These are phyloP conservation scores for Trematocara caparti DNA, from an alignment of 2,797 vertebrate genomes.

Conservation along the genomic window DNA sequence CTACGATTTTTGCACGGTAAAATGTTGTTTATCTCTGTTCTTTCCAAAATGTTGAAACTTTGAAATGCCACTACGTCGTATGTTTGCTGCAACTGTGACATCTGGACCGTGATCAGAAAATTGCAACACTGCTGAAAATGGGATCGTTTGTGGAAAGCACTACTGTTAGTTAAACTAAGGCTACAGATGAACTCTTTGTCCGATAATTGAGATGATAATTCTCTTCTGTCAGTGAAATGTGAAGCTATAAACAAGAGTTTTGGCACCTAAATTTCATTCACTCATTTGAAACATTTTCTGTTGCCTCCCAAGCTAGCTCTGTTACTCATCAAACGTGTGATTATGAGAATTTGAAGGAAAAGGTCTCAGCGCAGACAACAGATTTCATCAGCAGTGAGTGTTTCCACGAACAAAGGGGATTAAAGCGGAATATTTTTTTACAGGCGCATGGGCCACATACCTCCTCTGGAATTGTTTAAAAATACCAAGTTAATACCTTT, in stretches of 20 bases:
- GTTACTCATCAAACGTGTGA: neutral
- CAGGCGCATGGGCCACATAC: neutral
- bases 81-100: neutral
- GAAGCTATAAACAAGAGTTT: neutral
- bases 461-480: neutral
- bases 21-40: neutral
- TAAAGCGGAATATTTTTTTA: neutral
- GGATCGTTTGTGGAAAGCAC: neutral
- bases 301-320: neutral
- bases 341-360: neutral
- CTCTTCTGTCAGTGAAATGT: neutral
- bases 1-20: fast-evolving
- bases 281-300: neutral
- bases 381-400: neutral
- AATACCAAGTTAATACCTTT: neutral
- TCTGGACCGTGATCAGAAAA: neutral
- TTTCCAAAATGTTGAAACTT: neutral
- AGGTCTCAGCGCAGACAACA: neutral
- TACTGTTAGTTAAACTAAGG: neutral
- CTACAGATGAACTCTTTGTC: neutral
- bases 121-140: neutral
- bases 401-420: neutral
- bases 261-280: neutral
- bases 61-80: neutral
- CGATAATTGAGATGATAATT: neutral